Evolutionary conservation across 92 coral and sea anemone species (phyloP).

Genomic region (Palythoa grandiflora): DNA sequence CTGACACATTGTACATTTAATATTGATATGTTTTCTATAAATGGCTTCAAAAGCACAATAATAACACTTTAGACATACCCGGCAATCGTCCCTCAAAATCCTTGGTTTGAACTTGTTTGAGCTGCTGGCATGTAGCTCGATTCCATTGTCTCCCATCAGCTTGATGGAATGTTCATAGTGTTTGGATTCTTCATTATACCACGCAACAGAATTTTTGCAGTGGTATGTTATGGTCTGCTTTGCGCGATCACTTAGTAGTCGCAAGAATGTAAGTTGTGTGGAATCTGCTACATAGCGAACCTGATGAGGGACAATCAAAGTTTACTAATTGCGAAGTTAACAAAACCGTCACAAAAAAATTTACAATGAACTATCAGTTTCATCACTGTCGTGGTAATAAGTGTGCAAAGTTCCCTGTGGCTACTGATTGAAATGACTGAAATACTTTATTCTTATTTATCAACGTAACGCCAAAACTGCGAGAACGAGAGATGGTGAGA

Average conservation of each 20-base stretch:
- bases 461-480: too few species aligned
- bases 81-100: slow-evolving; percentile 83
- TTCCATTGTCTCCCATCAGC: slow-evolving; percentile 87
- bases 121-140: slow-evolving; percentile 89
- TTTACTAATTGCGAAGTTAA: not conserved
- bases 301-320: slow-evolving; percentile 42
- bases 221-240: slow-evolving; percentile 90
- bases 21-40: not conserved
- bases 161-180: slow-evolving; percentile 78
- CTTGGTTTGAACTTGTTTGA: slow-evolving; percentile 91
- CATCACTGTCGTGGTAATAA: too few species aligned
- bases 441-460: too few species aligned
- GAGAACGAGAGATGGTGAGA: too few species aligned
- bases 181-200: slow-evolving; percentile 71
- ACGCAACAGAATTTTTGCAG: slow-evolving; percentile 93
- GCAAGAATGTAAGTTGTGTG: slow-evolving; percentile 87
- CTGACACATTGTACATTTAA: not conserved
- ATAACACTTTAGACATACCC: slow-evolving; percentile 62
- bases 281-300: slow-evolving; percentile 84
- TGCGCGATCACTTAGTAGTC: slow-evolving; percentile 89
- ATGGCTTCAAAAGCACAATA: not conserved
- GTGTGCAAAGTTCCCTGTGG: too few species aligned
- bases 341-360: too few species aligned
- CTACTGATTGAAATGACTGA: too few species aligned
- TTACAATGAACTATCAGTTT: too few species aligned